Evolutionary conservation across 2,113 vertebrate genomes (phyloP).

Genomic region (Dinomys branickii): DNA sequence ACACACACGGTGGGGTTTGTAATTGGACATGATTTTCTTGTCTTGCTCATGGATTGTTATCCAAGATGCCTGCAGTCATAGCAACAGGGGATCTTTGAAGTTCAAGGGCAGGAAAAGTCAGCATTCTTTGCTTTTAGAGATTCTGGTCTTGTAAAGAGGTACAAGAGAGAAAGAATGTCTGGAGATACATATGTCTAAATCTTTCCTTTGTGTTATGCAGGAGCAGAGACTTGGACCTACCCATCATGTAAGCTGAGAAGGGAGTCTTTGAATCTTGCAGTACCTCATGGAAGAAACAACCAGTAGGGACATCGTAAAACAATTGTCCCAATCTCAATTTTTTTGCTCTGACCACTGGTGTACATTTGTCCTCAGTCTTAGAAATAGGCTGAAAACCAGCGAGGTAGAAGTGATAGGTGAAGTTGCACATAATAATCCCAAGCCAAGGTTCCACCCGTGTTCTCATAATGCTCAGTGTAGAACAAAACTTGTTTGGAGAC

Average conservation of each 20-base stretch:
- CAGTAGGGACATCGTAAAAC: not conserved
- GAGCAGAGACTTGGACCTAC: not conserved
- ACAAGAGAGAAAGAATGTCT: not conserved
- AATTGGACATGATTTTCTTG: constrained; percentile 48
- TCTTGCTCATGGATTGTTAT: constrained; percentile 42
- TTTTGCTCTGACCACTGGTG: not conserved
- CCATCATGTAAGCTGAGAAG: not conserved
- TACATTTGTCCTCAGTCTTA: not conserved
- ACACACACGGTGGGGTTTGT: not conserved
- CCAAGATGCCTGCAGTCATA: not conserved
- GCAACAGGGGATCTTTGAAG: constrained; percentile 32
- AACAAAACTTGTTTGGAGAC: not conserved
- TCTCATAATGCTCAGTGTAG: not conserved
- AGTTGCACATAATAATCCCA: not conserved
- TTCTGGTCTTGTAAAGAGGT: not conserved
- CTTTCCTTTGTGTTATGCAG: not conserved
- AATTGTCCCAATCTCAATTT: not conserved
- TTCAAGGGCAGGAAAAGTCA: constrained; percentile 34
- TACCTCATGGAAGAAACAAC: not conserved
- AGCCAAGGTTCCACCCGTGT: not conserved
- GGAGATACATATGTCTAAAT: not conserved
- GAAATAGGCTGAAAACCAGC: not conserved
- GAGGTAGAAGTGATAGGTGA: not conserved
- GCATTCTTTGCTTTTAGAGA: constrained; percentile 18
- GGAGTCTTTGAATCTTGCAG: not conserved